These are phyloP conservation scores for Priocnemis perturbator DNA, from an alignment of 2,888 invertebrate species.

Conservation along the genomic window DNA sequence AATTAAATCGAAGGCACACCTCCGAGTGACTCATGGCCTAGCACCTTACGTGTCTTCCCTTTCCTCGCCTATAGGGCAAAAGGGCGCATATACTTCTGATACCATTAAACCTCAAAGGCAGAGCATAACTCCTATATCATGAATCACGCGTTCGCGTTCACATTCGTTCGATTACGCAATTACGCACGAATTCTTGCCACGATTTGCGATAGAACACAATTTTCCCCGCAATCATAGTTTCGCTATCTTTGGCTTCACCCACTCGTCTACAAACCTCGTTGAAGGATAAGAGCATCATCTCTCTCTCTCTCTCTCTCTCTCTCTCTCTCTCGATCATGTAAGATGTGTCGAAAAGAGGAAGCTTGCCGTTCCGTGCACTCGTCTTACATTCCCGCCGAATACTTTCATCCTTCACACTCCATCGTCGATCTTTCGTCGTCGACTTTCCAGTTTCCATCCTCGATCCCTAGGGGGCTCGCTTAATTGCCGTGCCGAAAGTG, in stretches of 20 bases:
- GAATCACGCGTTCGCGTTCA: no score
- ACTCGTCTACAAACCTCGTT: no score
- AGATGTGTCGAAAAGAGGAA: no score
- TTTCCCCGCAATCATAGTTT: no score
- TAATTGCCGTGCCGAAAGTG: slow-evolving; percentile 20
- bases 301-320: no score
- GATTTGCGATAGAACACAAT: no score
- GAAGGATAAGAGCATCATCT: no score
- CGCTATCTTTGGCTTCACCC: no score
- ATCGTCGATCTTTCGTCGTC: neutral
- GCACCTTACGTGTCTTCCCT: slow-evolving; percentile 35
- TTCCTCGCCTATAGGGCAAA: slow-evolving; percentile 26
- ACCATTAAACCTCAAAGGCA: slow-evolving; percentile 13
- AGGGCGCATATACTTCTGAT: slow-evolving; percentile 28
- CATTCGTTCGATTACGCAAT: neutral
- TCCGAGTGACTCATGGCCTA: slow-evolving; percentile 52
- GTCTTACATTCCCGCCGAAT: neutral
- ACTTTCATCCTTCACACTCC: neutral
- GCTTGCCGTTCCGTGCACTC: no score
- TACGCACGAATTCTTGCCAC: no score
- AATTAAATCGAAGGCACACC: slow-evolving; percentile 46
- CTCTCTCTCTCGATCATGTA: no score
- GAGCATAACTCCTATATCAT: no score
- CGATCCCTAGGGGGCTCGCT: slow-evolving; percentile 1
- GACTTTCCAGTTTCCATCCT: slow-evolving; percentile 18